Percentiles rank a stretch among this genome's conserved stretches.
phyloP scores from a whole-genome alignment of 2,888 invertebrate species.

The Candidula unifasciata region DNA sequence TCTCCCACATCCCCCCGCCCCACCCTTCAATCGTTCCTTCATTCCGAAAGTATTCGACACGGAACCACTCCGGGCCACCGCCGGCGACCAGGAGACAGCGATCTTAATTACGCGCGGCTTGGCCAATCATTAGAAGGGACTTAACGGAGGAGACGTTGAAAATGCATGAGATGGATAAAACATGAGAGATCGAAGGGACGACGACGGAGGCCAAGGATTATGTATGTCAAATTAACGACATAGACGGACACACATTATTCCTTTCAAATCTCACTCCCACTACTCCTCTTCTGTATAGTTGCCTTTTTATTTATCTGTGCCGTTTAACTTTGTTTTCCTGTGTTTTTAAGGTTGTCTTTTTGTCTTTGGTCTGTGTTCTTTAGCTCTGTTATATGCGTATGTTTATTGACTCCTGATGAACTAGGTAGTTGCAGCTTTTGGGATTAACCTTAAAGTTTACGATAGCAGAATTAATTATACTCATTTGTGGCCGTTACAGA shows the following conservation, averaged over 20 bases:
- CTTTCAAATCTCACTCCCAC: neutral
- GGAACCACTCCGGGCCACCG: neutral
- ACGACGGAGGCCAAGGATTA: constrained; percentile 20
- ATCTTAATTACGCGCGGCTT: constrained; percentile 47
- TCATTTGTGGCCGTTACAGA: no score
- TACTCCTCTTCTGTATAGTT: neutral
- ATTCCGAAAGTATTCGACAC: neutral
- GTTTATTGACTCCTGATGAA: no score
- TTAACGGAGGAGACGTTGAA: constrained; percentile 40
- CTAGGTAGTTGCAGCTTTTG: no score
- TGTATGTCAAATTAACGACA: constrained; percentile 42
- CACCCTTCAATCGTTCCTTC: neutral
- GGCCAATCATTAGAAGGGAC: constrained; percentile 40
- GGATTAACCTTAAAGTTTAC: no score
- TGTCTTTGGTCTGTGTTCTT: neutral
- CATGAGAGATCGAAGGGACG: neutral
- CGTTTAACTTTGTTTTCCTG: neutral
- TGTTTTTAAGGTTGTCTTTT: neutral
- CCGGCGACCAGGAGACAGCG: constrained; percentile 33
- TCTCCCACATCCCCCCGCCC: neutral
- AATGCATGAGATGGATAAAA: constrained; percentile 38
- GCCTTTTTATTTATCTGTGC: neutral
- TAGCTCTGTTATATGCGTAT: neutral
- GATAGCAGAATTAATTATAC: no score
- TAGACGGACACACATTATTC: constrained; percentile 26